Evolutionary conservation across 2,113 vertebrate genomes (phyloP).

Genomic region (Cnemophilus loriae): DNA sequence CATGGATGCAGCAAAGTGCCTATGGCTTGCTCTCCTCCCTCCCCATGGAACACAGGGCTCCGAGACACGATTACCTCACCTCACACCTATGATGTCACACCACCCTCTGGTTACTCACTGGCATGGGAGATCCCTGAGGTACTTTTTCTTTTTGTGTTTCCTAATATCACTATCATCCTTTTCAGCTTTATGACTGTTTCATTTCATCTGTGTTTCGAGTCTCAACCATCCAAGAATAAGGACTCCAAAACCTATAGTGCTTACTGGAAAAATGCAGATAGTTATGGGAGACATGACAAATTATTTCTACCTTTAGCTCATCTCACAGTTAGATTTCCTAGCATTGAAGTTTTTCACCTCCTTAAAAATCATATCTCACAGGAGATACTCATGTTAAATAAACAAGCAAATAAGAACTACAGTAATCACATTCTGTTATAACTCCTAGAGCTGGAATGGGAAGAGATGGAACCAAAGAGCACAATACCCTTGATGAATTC

Average conservation of each 20-base stretch:
- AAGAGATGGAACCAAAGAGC: background rate
- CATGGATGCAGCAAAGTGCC: background rate
- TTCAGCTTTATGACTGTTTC: background rate
- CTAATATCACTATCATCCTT: background rate
- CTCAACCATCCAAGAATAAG: background rate
- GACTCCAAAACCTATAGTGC: background rate
- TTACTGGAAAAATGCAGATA: background rate
- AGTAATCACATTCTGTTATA: background rate
- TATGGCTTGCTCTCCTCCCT: background rate
- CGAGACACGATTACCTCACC: background rate
- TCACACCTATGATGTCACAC: background rate
- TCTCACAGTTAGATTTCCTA: background rate
- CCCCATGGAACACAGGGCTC: too few relatives aligned
- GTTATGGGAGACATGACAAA: background rate
- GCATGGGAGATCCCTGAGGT: background rate
- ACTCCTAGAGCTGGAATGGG: background rate
- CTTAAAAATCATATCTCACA: background rate
- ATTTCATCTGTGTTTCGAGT: background rate
- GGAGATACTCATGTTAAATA: background rate
- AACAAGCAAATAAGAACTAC: background rate
- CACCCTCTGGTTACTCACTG: fast-evolving
- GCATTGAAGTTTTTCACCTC: background rate
- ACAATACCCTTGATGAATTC: constrained; percentile 18
- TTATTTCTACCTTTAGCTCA: background rate
- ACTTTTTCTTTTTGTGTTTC: background rate